These are phyloP conservation scores for Nephila pilipes DNA, from an alignment of 1,140 invertebrate species.

Conservation along the genomic window DNA sequence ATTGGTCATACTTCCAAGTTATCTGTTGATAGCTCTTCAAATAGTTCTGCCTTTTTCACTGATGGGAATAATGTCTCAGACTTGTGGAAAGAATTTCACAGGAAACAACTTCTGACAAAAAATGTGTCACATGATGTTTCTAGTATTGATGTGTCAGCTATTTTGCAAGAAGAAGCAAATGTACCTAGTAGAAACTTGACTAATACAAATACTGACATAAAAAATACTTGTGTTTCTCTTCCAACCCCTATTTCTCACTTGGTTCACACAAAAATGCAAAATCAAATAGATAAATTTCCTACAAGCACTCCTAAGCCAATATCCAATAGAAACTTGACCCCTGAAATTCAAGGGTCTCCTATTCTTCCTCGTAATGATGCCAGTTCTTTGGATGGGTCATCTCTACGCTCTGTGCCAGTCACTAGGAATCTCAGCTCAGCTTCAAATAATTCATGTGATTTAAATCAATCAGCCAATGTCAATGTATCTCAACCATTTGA, in stretches of 20 bases:
- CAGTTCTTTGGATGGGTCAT: conserved; percentile 65
- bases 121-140: conserved; percentile 39
- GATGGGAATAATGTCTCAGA: conserved; percentile 68
- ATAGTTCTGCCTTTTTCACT: not conserved
- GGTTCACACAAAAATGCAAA: conserved; percentile 59
- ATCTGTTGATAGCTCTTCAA: not conserved
- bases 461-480: not conserved
- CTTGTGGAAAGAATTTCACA: conserved; percentile 77
- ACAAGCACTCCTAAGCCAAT: conserved; percentile 77
- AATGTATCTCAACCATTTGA: conserved; percentile 1
- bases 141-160: not conserved
- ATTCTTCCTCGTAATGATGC: conserved; percentile 67
- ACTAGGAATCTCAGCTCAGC: conserved; percentile 34
- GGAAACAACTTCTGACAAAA: conserved; percentile 36
- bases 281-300: conserved; percentile 65
- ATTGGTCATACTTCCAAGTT: conserved; percentile 11
- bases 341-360: conserved; percentile 62
- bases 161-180: not conserved
- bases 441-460: conserved; percentile 35
- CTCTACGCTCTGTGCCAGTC: conserved; percentile 50
- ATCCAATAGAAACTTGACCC: conserved; percentile 39
- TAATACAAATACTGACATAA: not conserved
- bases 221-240: conserved; percentile 9
- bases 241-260: conserved; percentile 33
- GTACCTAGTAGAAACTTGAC: not conserved